These are phyloP conservation scores for Tyrophagus putrescentiae DNA, from an alignment of 1,140 invertebrate species.

Conservation along the genomic window DNA sequence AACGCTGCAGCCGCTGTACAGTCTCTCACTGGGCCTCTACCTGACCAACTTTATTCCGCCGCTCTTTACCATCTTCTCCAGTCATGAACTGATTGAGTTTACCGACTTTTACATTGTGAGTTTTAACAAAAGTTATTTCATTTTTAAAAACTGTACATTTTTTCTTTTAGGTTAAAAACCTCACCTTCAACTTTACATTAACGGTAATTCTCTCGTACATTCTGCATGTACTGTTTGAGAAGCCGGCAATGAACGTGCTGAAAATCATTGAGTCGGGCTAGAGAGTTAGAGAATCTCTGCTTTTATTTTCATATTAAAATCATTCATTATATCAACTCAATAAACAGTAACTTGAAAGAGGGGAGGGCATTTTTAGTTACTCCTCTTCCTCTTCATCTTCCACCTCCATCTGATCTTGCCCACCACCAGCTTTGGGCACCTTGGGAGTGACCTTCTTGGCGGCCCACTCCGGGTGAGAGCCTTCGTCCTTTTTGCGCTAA, in stretches of 20 bases:
- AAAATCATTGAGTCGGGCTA: neutral
- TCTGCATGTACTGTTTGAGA: conserved; percentile 14
- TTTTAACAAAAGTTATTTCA: neutral
- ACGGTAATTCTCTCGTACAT: conserved; percentile 7
- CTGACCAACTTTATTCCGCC: conserved; percentile 8
- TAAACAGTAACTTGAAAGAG: neutral
- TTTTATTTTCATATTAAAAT: neutral
- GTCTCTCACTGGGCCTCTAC: conserved; percentile 11
- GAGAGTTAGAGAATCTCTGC: neutral
- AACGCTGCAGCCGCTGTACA: neutral
- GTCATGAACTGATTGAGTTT: neutral
- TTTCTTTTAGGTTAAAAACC: conserved; percentile 5
- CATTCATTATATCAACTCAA: neutral
- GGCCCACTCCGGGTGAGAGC: neutral
- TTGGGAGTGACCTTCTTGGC: neutral
- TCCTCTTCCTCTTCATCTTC: neutral
- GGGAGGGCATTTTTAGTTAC: neutral
- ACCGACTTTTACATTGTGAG: conserved; percentile 2
- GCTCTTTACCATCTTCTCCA: neutral
- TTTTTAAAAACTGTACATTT: neutral
- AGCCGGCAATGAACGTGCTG: conserved; percentile 10
- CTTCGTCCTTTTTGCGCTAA: neutral
- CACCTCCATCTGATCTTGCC: neutral
- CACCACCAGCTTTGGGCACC: neutral
- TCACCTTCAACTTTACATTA: conserved; percentile 9